phyloP scores from a whole-genome alignment of 2,797 vertebrate genomes.

The Myripristis jacobus region DNA sequence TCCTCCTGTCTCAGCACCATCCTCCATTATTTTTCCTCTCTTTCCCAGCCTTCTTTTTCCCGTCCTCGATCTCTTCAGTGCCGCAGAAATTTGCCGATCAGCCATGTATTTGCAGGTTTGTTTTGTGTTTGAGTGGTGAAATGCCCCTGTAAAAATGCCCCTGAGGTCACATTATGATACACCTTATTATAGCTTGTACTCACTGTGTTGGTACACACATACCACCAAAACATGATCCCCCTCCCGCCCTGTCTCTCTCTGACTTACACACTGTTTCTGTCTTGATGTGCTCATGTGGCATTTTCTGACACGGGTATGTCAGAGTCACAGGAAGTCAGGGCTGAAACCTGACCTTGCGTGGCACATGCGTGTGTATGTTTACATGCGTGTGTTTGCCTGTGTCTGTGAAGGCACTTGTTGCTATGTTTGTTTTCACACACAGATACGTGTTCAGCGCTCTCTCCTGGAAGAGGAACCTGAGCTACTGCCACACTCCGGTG shows the following conservation, averaged over 20 bases:
- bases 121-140: conserved; percentile 18
- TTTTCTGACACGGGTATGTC: conserved; percentile 44
- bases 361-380: conserved; percentile 8
- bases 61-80: background rate
- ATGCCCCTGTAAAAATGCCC: background rate
- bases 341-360: conserved; percentile 24
- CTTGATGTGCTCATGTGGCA: conserved; percentile 34
- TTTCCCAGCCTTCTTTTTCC: background rate
- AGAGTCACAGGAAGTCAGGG: conserved; percentile 41
- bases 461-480: conserved; percentile 43
- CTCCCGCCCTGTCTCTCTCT: background rate
- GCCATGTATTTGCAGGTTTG: background rate
- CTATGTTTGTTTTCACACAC: conserved; percentile 28
- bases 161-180: background rate
- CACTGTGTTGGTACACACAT: background rate
- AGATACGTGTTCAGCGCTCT: conserved; percentile 30
- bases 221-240: conserved; percentile 4
- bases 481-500: conserved; percentile 3
- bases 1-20: conserved; percentile 4
- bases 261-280: conserved; percentile 29
- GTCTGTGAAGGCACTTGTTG: conserved; percentile 5
- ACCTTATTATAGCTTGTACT: background rate
- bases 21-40: background rate
- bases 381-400: background rate
- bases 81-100: background rate